phyloP scores from a whole-genome alignment of 2,797 vertebrate species.

The Pygocentrus nattereri region DNA sequence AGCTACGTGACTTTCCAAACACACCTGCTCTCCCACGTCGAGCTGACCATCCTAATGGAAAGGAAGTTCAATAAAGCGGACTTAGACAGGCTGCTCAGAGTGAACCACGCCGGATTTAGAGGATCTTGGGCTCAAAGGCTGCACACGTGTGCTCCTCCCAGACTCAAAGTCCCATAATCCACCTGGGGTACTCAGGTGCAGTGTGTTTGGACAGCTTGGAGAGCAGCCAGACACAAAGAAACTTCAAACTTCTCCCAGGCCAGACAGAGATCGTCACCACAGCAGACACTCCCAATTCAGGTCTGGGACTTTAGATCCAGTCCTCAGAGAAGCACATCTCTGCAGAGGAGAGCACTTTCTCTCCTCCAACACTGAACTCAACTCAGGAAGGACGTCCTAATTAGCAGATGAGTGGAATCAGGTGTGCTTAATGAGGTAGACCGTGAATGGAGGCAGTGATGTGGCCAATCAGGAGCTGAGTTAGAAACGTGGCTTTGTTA shows the following conservation, averaged over 20 bases:
- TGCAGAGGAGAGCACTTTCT: too few relatives aligned
- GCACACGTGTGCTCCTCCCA: constrained; percentile 31
- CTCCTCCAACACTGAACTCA: too few relatives aligned
- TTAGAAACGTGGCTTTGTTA: too few relatives aligned
- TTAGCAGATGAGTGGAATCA: too few relatives aligned
- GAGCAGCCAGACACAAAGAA: constrained; percentile 33
- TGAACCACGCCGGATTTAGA: constrained; percentile 24
- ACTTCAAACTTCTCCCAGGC: constrained; percentile 5
- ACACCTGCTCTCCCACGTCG: neutral
- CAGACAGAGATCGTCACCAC: constrained; percentile 10
- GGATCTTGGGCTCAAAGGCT: constrained; percentile 33
- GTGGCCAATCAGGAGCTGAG: too few relatives aligned
- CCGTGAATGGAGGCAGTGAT: too few relatives aligned
- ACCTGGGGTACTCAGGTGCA: constrained; percentile 53
- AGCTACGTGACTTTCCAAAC: neutral
- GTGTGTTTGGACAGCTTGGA: constrained; percentile 64
- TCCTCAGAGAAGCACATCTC: too few relatives aligned
- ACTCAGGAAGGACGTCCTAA: too few relatives aligned
- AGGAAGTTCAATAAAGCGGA: constrained; percentile 43
- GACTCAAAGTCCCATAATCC: constrained; percentile 53
- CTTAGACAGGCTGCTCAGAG: constrained; percentile 18
- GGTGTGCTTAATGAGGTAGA: too few relatives aligned
- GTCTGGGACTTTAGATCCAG: too few relatives aligned
- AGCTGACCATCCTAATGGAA: constrained; percentile 9
- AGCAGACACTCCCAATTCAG: neutral